phyloP scores from a whole-genome alignment of 2,888 invertebrate species.

The Phoenoteleia sp. region DNA sequence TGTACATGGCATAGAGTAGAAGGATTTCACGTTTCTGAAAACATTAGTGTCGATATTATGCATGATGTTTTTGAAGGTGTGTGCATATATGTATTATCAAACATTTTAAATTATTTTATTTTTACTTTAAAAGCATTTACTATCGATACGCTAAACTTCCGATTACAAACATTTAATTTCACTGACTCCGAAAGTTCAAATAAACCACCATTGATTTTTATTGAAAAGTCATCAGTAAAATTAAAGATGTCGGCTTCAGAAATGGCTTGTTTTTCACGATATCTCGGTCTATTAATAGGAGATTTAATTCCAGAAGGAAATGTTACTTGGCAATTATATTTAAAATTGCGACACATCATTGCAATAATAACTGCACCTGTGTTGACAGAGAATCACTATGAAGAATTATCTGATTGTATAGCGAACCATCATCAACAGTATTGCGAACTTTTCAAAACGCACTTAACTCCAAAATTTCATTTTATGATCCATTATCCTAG shows the following conservation, averaged over 20 bases:
- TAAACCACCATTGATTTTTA: not conserved
- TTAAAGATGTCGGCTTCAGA: constrained; percentile 13
- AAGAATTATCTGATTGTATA: not conserved
- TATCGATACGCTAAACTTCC: not conserved
- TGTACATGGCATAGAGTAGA: constrained; percentile 45
- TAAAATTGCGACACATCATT: constrained; percentile 8
- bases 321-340: not conserved
- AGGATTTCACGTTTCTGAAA: constrained; percentile 29
- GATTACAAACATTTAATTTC: constrained; percentile 2
- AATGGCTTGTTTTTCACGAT: not conserved
- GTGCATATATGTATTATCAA: not conserved
- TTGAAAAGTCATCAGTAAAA: not conserved
- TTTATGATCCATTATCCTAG: not conserved
- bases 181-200: not conserved
- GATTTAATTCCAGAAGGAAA: constrained; percentile 3
- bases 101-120: not conserved
- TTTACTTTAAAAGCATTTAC: not conserved
- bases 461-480: not conserved
- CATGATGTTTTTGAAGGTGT: constrained; percentile 8
- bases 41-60: not conserved
- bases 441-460: not conserved
- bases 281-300: not conserved
- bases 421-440: not conserved
- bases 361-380: not conserved
- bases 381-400: not conserved